Evolutionary conservation across 2,113 vertebrate genomes (phyloP).

Genomic region (Petaurus breviceps): DNA sequence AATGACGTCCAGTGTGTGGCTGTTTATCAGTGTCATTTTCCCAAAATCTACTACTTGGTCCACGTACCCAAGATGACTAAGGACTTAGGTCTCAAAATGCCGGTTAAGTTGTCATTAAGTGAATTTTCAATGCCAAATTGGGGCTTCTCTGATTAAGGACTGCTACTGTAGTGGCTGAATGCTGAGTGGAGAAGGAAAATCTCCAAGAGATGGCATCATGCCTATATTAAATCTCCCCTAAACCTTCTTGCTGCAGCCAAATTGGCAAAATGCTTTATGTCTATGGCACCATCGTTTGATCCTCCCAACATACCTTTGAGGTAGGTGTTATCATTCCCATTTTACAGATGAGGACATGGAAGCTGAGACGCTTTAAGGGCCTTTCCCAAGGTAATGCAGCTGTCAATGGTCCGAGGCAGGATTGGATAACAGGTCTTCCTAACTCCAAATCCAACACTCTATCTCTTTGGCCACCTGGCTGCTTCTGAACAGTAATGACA

Average conservation of each 20-base stretch:
- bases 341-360: background rate
- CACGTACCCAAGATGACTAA: slow-evolving; percentile 92
- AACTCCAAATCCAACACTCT: background rate
- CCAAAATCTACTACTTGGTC: slow-evolving; percentile 92
- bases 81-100: slow-evolving; percentile 90
- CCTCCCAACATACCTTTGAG: background rate
- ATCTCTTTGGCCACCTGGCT: background rate
- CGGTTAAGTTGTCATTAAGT: background rate
- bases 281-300: background rate
- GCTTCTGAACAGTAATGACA: background rate
- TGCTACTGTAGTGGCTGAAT: background rate
- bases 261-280: background rate
- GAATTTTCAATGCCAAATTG: background rate
- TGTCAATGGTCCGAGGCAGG: too few relatives aligned
- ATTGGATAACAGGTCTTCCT: background rate
- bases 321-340: background rate
- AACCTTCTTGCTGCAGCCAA: background rate
- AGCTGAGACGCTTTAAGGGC: background rate
- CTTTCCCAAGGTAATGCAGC: background rate
- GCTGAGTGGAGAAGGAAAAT: background rate
- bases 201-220: background rate
- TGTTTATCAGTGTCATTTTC: slow-evolving; percentile 82
- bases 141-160: background rate
- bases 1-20: slow-evolving; percentile 84
- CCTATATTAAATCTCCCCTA: background rate